Percentiles rank a stretch among this genome's conserved stretches.
Evolutionary conservation across 2,113 vertebrate genomes (phyloP).

Genomic region (Chloroceryle aenea): DNA sequence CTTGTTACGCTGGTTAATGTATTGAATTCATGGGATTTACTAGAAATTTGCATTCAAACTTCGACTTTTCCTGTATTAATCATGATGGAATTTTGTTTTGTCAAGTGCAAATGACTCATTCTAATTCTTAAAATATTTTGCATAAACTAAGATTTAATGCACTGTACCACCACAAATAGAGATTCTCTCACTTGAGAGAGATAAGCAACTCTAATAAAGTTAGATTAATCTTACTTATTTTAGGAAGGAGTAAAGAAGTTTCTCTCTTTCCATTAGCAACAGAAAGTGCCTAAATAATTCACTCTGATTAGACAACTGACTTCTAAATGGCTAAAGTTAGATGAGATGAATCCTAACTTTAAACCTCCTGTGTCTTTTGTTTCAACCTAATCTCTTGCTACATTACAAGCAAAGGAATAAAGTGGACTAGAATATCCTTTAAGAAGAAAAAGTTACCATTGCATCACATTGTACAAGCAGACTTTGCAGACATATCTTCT

Average conservation of each 20-base stretch:
- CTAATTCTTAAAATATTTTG: background rate
- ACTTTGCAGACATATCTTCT: background rate
- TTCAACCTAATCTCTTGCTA: background rate
- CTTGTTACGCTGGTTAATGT: background rate
- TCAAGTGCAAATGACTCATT: background rate
- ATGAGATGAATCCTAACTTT: background rate
- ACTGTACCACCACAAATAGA: background rate
- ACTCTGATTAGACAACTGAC: background rate
- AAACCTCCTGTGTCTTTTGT: background rate
- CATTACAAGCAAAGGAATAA: background rate
- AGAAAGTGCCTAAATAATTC: background rate
- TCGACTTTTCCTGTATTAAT: background rate
- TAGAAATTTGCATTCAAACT: background rate
- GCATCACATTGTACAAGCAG: background rate
- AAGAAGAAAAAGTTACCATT: background rate
- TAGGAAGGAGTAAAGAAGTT: background rate
- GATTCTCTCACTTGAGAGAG: background rate
- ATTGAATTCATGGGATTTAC: background rate
- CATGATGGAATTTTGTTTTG: background rate
- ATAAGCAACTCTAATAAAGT: background rate
- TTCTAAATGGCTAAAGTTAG: background rate
- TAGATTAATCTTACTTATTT: conserved; percentile 8
- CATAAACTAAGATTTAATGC: background rate
- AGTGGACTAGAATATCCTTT: background rate
- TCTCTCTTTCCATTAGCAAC: background rate